Evolutionary conservation across 2,113 vertebrate species (phyloP), one percentile per base, ranked within the genome.

Genomic region (Seriola rivoliana): DNA sequence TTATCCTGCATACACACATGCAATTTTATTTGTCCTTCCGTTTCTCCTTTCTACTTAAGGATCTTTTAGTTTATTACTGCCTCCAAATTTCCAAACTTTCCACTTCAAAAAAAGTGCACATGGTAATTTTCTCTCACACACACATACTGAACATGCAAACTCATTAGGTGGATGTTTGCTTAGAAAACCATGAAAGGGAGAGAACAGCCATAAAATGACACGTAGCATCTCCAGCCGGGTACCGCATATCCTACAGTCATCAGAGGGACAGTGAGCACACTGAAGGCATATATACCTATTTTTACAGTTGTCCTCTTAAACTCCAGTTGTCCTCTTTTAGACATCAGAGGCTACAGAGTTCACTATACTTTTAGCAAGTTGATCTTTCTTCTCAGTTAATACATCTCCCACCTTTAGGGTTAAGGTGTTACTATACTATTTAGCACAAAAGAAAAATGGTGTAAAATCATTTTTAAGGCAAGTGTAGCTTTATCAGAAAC

Each of bases 1-100:
- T 83, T 78, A 85, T 68, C 85, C 73, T 64, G 29, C 77, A 19
- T 68, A 48, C 59, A 66, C 80, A 65, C 77, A 71, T 82, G 73
- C 88, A 90, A 75, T 84, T 88, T 84, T 66, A 85, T 81, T 71
- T 78, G 58, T 69, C 74, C 59, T 89, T 80, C 65, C 16, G 13
- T 54, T 77, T 64, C 69, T 81, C 38, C 66, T 82, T 87, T 89
- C 74, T 71, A 72, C 66, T 79, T 25, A 25, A 70, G 68, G 66
- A 63, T 73, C 70, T 63, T 79, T 40, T 10, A 44, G 38, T 50
- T 3, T 58, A 71, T 68, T 64, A 36, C 74, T 68, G 55, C 62
- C 57, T 76, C 57, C 52, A 80, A 71, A 79, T 75, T 69, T 85
- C 73, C 80, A 42, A 79, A 82, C 42, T 59, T 34, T 71, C 70